A percentile compares a stretch with the other conserved stretches of the same genome.
These are phyloP conservation scores for Ageneiosus marmoratus DNA, from an alignment of 2,113 vertebrate genomes.

Conservation along the genomic window DNA sequence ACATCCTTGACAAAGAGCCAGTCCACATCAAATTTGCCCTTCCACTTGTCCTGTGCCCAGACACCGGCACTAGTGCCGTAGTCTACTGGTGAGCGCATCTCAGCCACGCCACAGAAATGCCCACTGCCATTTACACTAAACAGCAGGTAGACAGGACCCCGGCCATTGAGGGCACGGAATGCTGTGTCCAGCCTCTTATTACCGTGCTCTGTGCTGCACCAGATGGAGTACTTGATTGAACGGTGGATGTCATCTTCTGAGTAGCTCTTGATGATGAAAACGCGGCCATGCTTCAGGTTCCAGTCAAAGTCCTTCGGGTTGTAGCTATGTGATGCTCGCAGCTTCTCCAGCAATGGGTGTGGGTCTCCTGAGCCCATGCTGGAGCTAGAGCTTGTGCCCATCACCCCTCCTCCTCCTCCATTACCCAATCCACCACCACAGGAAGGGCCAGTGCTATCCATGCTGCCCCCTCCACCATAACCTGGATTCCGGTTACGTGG, in stretches of 20 bases:
- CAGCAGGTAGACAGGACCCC: conserved; percentile 91
- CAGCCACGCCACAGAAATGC: conserved; percentile 96
- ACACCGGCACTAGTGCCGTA: conserved; percentile 96
- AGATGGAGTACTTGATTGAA: conserved; percentile 98
- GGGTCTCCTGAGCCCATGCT: conserved; percentile 72
- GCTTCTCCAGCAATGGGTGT: conserved; percentile 92
- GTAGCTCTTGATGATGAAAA: conserved; percentile 98
- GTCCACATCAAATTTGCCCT: conserved; percentile 97
- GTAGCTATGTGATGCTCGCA: conserved; percentile 94
- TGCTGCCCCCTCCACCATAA: conserved; percentile 78
- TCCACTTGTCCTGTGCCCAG: conserved; percentile 99
- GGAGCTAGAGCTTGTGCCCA: conserved; percentile 4
- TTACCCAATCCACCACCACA: conserved; percentile 70
- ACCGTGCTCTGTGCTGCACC: conserved; percentile 97
- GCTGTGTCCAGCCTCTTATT: conserved; percentile 94
- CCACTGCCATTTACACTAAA: conserved; percentile 98
- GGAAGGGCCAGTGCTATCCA: conserved; percentile 73
- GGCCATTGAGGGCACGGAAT: conserved; percentile 85
- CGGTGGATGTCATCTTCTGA: conserved; percentile 97
- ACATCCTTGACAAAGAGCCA: conserved; percentile 99
- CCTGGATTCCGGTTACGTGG: conserved; percentile 87
- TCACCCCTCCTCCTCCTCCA: conserved; percentile 53
- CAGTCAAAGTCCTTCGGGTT: conserved; percentile 97
- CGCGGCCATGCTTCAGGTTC: conserved; percentile 90
- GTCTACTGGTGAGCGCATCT: conserved; percentile 98